Base-by-base conservation (phyloP, 1,140 invertebrate genomes). In the Drosophila melanogaster region DNA sequence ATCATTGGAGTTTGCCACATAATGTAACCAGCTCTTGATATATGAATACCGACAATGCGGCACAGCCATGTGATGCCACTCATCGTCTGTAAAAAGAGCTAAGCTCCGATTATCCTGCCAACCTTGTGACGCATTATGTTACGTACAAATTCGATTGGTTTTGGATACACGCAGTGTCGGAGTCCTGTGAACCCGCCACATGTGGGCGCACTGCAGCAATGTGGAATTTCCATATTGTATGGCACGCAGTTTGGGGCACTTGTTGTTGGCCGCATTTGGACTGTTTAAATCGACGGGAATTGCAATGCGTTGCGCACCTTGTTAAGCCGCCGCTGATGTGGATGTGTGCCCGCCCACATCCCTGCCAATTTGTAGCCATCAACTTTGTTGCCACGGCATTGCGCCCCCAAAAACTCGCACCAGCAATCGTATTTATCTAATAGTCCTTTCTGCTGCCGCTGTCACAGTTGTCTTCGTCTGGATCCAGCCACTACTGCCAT, bases 401-500 rank as follows among this genome's bases (percentile, higher is more conserved):
- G 73, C 69, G 37, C 70, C 22, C 51, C 38, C 53, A 17, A 46
- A 33, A 51, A 54, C 40, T 37, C 40, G 38, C 69, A 41, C 33
- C 60, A 50, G 37, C 47, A 51, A 75, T 61, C 84, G 79, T 86
- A 83, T 87, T 87, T 89, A 89, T 87, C 79, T 83, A 89, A 89
- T 87, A 89, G 84, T 87, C 84, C 84, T 77, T 79, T 78, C 78
- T 70, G 60, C 60, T 78, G 56, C 76, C 72, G 65, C 77, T 86
- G 81, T 86, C 83, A 87, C 74, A 78, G 76, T 87, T 77, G 83
- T 83, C 83, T 79, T 83, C 79, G 83, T 86, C 83, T 86, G 79
- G 70, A 56, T 57, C 41, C 77, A 64, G 64, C 73, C 73, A 26
- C 47, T 24, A 1, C 24, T 15, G 24, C 4, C n/a, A 10, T 35